Percentiles rank a stretch among this genome's conserved stretches.
These are phyloP conservation scores for Enteromius fasciolatus DNA, from an alignment of 2,797 vertebrate genomes.

Conservation along the genomic window DNA sequence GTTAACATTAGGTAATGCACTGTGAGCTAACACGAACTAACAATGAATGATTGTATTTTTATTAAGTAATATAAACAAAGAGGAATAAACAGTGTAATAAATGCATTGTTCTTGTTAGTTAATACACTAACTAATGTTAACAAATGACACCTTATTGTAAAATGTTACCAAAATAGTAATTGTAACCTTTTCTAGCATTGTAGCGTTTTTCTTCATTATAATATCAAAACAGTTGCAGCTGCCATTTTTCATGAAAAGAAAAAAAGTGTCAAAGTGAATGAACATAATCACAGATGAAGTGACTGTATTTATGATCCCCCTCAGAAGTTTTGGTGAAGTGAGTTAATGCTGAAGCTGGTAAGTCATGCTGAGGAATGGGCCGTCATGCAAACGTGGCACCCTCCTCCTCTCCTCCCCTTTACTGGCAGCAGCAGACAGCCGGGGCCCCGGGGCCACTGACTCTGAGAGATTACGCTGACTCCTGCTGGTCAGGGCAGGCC, in stretches of 20 bases:
- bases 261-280: not conserved
- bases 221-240: not conserved
- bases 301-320: not conserved
- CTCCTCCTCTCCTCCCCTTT: conserved; percentile 54
- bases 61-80: no score
- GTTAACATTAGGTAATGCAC: no score
- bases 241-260: not conserved
- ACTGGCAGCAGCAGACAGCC: conserved; percentile 57
- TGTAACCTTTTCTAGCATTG: no score
- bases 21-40: no score
- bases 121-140: no score
- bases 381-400: conserved; percentile 79
- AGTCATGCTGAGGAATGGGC: conserved; percentile 32
- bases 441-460: conserved; percentile 54
- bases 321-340: not conserved
- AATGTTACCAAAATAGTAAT: no score
- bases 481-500: conserved; percentile 41
- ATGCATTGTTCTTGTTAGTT: no score
- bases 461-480: conserved; percentile 57
- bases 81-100: no score
- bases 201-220: not conserved
- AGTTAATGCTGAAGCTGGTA: not conserved
- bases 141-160: no score
- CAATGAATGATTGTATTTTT: no score
- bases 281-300: not conserved